Conservation (phyloP, 2,797 vertebrate genomes). For the Falco columbarius region DNA sequence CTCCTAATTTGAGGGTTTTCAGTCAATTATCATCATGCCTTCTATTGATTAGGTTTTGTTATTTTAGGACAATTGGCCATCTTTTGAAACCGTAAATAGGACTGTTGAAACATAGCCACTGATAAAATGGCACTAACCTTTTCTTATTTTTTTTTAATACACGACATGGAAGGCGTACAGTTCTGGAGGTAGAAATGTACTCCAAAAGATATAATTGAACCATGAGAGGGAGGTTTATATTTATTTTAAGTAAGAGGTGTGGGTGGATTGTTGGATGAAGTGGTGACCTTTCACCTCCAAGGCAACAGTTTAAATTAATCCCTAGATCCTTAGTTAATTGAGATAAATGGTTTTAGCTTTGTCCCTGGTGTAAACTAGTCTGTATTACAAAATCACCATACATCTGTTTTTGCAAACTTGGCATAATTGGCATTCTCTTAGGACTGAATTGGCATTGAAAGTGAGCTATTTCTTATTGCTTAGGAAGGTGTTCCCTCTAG, state of each 20-base stretch:
- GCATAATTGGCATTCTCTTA: slow-evolving; percentile 72
- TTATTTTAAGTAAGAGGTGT: slow-evolving; percentile 26
- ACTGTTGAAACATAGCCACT: background rate
- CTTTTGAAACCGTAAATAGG: background rate
- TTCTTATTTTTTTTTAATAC: background rate
- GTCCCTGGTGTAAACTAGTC: slow-evolving; percentile 71
- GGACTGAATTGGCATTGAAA: slow-evolving; percentile 54
- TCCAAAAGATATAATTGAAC: background rate
- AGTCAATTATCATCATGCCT: slow-evolving; percentile 57
- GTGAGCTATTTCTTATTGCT: slow-evolving; percentile 41
- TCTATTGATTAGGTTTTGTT: slow-evolving; percentile 64
- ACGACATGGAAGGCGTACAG: background rate
- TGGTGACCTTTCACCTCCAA: slow-evolving; percentile 71
- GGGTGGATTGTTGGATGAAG: slow-evolving; percentile 26
- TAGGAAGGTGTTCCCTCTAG: slow-evolving; percentile 31
- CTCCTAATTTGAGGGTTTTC: slow-evolving; percentile 44
- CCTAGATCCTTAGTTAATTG: slow-evolving; percentile 71
- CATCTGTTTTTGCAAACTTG: slow-evolving; percentile 70
- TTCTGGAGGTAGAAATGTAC: background rate
- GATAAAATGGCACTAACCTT: background rate
- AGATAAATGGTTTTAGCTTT: slow-evolving; percentile 74
- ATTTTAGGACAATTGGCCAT: background rate
- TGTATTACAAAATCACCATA: slow-evolving; percentile 54
- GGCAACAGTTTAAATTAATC: slow-evolving; percentile 73
- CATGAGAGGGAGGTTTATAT: background rate